Evolutionary conservation across 2,797 vertebrate genomes (phyloP).

Genomic region (Antrozous pallidus): DNA sequence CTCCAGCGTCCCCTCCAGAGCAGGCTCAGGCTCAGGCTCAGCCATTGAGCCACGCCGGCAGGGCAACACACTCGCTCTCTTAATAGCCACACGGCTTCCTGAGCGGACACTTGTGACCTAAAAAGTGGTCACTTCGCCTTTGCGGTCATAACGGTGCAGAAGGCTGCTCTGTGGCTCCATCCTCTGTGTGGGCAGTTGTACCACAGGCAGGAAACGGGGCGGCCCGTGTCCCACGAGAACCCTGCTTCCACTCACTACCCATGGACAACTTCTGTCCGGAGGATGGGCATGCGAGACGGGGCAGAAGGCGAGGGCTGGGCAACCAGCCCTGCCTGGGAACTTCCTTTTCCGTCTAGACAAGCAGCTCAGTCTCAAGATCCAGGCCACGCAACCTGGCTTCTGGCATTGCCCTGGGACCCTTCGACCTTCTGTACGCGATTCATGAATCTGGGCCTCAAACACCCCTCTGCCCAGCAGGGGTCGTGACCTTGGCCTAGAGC

Average conservation of each 20-base stretch:
- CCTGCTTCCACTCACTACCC: rapidly evolving
- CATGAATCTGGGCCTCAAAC: neutral
- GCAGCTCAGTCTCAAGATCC: neutral
- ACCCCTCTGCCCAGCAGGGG: neutral
- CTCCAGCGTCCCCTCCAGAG: neutral
- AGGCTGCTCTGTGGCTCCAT: neutral
- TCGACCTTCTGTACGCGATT: neutral
- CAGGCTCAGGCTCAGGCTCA: neutral
- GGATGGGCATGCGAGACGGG: neutral
- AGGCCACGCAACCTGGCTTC: neutral
- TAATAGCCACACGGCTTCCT: rapidly evolving
- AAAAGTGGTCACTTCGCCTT: neutral
- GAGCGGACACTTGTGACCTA: neutral
- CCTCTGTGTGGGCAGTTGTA: rapidly evolving
- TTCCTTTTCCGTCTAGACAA: neutral
- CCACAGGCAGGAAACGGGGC: rapidly evolving
- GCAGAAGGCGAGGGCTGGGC: neutral
- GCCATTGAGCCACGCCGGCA: too few relatives aligned
- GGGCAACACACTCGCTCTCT: neutral
- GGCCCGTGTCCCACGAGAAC: neutral
- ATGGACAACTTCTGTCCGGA: neutral
- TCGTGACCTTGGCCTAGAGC: neutral
- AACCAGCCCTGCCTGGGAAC: neutral
- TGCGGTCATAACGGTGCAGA: neutral
- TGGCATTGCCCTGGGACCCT: neutral